Base-by-base conservation (phyloP, 2,888 invertebrate species). In the Apamea epomidion region DNA sequence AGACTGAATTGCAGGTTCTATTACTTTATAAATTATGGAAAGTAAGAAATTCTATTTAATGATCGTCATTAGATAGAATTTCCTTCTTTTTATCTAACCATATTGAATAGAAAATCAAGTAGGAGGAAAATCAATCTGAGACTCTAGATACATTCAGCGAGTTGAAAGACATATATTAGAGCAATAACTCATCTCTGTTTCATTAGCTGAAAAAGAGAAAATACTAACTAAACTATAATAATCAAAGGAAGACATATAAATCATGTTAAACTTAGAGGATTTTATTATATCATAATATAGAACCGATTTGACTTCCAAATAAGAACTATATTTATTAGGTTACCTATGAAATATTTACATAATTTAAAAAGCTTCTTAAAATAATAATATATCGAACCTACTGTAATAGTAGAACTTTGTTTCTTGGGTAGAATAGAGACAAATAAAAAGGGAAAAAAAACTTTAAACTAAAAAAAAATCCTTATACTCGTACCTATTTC, bases 51-150 rank as follows among this genome's bases (percentile, higher is more conserved):
- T 45, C 16, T 68, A n/a, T 45, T 5, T 2, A 68, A 68, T 42
- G 16, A n/a, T n/a, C 5, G 37, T 60, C 42, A 42, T 65, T 70
- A 48, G n/a, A 48, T 74, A 25, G 16, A 32, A 65, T 64, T 71
- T 54, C 42, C 32, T 68, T 72, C 18, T 67, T 51, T 76, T 58
- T 42, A 74, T 68, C 10, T 4, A 54, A 54, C 12, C 21, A 32
- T 51, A 69, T 82, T 74, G 42, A 85, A 64, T 68, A 64, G 2
- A 32, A 58, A 25, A 67, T 45, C 16, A 48, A 48, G 58, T 58
- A 3, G 29, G 73, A 74, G 37, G 29, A 16, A 58, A 74, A 81
- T 76, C 71, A 71, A 72, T 68, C 48, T 37, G 2, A 62, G 16
- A 54, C 42, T 71, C 29, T 69, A 70, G 45, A 48, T 68, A 81